Evolutionary conservation across 2,797 vertebrate species (phyloP), one percentile per base, ranked within the genome.

Genomic region (Ptychadena robeensis): DNA sequence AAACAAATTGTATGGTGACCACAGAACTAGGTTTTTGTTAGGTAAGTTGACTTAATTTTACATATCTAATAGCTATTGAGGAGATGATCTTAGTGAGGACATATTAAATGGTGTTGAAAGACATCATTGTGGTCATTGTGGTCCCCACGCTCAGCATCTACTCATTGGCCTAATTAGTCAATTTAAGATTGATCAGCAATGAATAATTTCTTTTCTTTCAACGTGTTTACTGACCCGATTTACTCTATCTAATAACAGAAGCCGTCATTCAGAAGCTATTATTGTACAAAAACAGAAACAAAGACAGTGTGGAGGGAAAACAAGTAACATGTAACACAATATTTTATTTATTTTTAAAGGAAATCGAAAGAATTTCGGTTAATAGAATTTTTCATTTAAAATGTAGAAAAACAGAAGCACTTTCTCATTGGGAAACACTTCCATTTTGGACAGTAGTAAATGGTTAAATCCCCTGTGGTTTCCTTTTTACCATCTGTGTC

Each of bases 161-260:
- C 11, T 79, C 68, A 37, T 34, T 83, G 40, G 61, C 14, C 44
- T 79, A 79, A 83, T 83, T 83, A 79, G n/a, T 27, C 38, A 40
- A 40, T 34, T 31, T 48, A 67, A 57, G 25, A 72, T 72, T 78
- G 75, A 83, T 78, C 68, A 73, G 48, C 68, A 66, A 72, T 48
- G 73, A 72, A 83, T 72, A 40, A 44, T 78, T 72, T 79, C 9
- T 72, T 67, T 83, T 32, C 34, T 35, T 10, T 18, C 34, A 32
- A 73, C 73, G 75, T 53, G 76, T 61, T 79, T 38, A 79, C 32
- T 79, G 82, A 83, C 82, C 82, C 53, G 32, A 83, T 79, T 59
- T 44, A 48, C 30, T 34, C 11, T 3, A 28, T 81, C 59, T 66
- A 69, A 59, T 73, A 53, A 79, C 34, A 61, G 32, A 35, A 61